These are phyloP conservation scores for Aurelia sp. DNA, from an alignment of 30 jellyfish, hydroid and myxozoan genomes.

Conservation along the genomic window DNA sequence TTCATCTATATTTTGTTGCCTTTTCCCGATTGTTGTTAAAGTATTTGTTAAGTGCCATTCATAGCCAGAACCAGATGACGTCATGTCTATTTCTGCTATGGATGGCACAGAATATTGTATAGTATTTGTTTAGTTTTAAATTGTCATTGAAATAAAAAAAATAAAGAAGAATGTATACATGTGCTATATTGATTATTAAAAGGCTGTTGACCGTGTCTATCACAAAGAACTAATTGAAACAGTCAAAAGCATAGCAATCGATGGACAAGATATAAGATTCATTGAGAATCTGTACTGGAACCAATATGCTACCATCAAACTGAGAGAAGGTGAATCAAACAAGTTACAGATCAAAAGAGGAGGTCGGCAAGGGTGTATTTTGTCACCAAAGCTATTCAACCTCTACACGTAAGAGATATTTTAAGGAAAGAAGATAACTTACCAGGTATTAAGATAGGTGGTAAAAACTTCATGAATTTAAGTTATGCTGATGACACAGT, in stretches of 20 bases:
- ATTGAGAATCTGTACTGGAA: slow-evolving; percentile 1
- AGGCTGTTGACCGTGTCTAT: slow-evolving; percentile 18
- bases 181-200: slow-evolving; percentile 1
- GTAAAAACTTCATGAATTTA: background rate
- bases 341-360: slow-evolving; percentile 1
- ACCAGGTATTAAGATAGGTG: slow-evolving; percentile 1
- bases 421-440: background rate
- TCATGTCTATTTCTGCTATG: too few species aligned
- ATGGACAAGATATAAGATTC: slow-evolving; percentile 3
- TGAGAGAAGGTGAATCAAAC: too few species aligned
- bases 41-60: too few species aligned
- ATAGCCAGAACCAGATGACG: too few species aligned
- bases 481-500: slow-evolving; percentile 6
- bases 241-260: background rate
- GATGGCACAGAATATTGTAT: too few species aligned
- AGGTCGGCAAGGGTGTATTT: background rate
- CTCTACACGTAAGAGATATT: background rate
- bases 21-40: too few species aligned
- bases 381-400: background rate
- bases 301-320: too few species aligned
- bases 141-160: background rate
- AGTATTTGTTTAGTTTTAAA: background rate
- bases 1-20: background rate
- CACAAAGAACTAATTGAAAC: slow-evolving; percentile 10
- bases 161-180: background rate